Conservation (phyloP, 1,140 invertebrate species). For the Macrocentrus cingulum region DNA sequence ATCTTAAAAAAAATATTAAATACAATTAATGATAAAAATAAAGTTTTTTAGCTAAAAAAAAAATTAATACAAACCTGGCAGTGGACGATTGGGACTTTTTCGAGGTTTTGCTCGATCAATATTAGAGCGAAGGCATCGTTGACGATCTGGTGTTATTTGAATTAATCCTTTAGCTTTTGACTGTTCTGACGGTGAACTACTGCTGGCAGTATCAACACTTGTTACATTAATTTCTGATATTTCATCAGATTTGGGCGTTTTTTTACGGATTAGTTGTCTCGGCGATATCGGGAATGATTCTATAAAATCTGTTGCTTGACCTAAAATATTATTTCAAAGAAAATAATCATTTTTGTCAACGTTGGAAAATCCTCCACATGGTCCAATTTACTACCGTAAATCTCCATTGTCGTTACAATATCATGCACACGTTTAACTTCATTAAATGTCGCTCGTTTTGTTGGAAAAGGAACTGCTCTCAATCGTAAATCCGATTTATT, state of each 20-base stretch:
- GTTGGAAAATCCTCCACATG: background rate
- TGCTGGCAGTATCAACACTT: no score
- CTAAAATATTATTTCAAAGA: conserved; percentile 39
- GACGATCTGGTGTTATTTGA: conserved; percentile 31
- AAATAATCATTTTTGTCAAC: background rate
- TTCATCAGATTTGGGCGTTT: conserved; percentile 34
- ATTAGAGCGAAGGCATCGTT: conserved; percentile 32
- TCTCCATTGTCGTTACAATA: conserved; percentile 70
- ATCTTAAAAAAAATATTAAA: conserved; percentile 30
- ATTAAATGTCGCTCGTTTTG: conserved; percentile 76
- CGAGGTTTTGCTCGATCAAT: conserved; percentile 62
- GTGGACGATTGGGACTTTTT: conserved; percentile 55
- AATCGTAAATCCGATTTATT: conserved; percentile 68
- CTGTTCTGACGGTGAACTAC: no score
- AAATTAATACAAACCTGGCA: conserved; percentile 48
- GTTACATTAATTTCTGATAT: conserved; percentile 17
- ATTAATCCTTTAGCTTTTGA: background rate
- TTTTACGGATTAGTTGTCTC: conserved; percentile 44
- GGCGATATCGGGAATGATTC: conserved; percentile 53
- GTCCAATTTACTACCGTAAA: conserved; percentile 66
- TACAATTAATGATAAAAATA: no score
- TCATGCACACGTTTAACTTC: conserved; percentile 79
- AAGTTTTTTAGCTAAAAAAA: no score
- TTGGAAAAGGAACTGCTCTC: conserved; percentile 79
- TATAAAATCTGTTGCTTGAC: conserved; percentile 59